Conservation (phyloP, 1,140 invertebrate genomes). For the Meloidogyne chitwoodi region DNA sequence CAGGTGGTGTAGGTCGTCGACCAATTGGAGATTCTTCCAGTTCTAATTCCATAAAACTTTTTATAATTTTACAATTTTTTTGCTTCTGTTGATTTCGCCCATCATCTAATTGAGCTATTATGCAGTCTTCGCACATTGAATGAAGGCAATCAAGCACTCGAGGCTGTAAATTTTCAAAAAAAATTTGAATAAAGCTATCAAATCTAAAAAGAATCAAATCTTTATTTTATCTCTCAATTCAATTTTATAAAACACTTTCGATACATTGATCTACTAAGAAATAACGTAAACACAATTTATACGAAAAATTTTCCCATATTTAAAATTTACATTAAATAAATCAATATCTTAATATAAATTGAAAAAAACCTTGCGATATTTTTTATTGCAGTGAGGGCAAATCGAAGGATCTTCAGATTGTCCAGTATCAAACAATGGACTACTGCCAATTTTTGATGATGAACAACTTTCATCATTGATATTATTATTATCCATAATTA, state of each 20-base stretch:
- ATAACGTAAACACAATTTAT: too few relatives aligned
- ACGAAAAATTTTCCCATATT: too few relatives aligned
- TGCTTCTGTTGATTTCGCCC: conserved; percentile 18
- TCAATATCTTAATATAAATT: too few relatives aligned
- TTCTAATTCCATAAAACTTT: conserved; percentile 19
- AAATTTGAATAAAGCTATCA: background rate
- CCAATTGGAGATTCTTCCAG: conserved; percentile 4
- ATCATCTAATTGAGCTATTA: conserved; percentile 55
- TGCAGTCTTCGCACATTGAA: conserved; percentile 57
- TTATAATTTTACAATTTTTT: background rate
- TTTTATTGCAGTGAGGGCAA: conserved; percentile 50
- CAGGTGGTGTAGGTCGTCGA: conserved; percentile 46
- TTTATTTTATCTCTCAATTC: too few relatives aligned
- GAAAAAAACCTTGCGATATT: conserved; percentile 40
- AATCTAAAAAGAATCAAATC: background rate
- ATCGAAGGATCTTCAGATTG: conserved; percentile 30
- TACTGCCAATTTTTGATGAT: conserved; percentile 15
- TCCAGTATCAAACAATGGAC: conserved; percentile 32
- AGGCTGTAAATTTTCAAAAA: conserved; percentile 37
- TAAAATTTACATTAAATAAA: too few relatives aligned
- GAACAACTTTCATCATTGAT: background rate
- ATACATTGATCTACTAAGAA: too few relatives aligned
- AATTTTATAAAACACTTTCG: too few relatives aligned
- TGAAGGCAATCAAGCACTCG: conserved; percentile 53
- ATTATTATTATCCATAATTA: background rate